Conservation (phyloP, 2,888 invertebrate species). For the Himalopsyche kuldschensis region DNA sequence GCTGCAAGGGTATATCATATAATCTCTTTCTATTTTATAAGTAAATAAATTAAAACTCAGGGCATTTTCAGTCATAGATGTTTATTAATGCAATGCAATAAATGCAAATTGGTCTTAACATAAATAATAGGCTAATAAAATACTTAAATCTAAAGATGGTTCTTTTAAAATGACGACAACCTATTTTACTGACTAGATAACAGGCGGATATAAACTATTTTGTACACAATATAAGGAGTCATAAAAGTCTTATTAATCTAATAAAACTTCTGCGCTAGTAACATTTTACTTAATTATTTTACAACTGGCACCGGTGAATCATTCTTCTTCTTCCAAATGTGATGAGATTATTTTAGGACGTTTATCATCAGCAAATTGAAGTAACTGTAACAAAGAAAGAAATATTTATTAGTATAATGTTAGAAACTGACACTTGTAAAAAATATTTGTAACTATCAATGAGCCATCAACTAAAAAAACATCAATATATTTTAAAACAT, state of each 20-base stretch:
- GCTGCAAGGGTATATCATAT: too few species aligned
- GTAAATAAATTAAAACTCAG: not conserved
- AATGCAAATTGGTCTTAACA: not conserved
- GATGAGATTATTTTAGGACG: not conserved
- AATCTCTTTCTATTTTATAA: too few species aligned
- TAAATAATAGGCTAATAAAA: not conserved
- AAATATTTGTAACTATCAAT: too few species aligned
- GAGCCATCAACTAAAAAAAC: too few species aligned
- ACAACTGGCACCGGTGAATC: constrained; percentile 25
- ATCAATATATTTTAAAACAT: too few species aligned
- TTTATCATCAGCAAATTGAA: not conserved
- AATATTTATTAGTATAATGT: constrained; percentile 7
- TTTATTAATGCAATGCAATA: not conserved
- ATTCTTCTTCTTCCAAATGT: not conserved
- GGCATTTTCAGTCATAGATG: not conserved
- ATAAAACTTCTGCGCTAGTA: not conserved
- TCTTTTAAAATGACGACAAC: constrained; percentile 19
- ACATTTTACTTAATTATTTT: not conserved
- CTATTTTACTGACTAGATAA: constrained; percentile 40
- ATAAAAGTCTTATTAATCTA: constrained; percentile 5
- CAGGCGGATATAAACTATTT: constrained; percentile 37
- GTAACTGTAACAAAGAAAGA: constrained; percentile 21
- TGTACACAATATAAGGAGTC: constrained; percentile 36
- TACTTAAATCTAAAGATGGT: not conserved
- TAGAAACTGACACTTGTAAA: not conserved